These are phyloP conservation scores for Odontesthes bonariensis DNA, from an alignment of 2,113 vertebrate species.

Conservation along the genomic window DNA sequence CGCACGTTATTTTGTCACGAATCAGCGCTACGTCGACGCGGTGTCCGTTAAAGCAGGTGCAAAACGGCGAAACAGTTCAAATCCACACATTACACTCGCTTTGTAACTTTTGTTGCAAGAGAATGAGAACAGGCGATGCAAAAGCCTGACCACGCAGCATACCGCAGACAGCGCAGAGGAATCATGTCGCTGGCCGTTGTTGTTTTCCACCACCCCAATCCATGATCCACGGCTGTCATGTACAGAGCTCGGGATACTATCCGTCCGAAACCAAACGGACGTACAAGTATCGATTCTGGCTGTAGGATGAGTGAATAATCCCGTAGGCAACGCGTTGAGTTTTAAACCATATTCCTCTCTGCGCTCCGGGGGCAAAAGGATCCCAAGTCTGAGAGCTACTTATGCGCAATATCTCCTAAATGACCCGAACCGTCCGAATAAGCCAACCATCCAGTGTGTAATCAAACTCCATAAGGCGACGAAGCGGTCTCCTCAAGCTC, in stretches of 20 bases:
- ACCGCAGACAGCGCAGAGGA: constrained; percentile 74
- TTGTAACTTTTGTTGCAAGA: constrained; percentile 85
- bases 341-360: constrained; percentile 71
- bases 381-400: constrained; percentile 77
- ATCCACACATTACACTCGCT: constrained; percentile 71
- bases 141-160: constrained; percentile 63
- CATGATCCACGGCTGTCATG: constrained; percentile 79
- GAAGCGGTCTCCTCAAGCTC: constrained; percentile 75
- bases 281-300: constrained; percentile 31
- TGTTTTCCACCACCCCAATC: constrained; percentile 80
- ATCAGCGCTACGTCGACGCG: constrained; percentile 74
- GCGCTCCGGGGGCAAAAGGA: constrained; percentile 60
- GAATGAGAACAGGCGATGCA: constrained; percentile 57
- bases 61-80: constrained; percentile 71
- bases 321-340: constrained; percentile 53
- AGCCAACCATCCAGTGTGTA: constrained; percentile 65
- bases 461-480: constrained; percentile 75
- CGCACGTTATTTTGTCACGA: constrained; percentile 66
- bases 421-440: constrained; percentile 70
- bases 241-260: constrained; percentile 48
- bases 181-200: constrained; percentile 81
- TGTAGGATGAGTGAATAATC: constrained; percentile 57
- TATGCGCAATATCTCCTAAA: constrained; percentile 77
- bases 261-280: constrained; percentile 58
- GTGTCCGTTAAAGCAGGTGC: constrained; percentile 77